Conservation (phyloP, 2,113 vertebrate species). For the Ictalurus furcatus region DNA sequence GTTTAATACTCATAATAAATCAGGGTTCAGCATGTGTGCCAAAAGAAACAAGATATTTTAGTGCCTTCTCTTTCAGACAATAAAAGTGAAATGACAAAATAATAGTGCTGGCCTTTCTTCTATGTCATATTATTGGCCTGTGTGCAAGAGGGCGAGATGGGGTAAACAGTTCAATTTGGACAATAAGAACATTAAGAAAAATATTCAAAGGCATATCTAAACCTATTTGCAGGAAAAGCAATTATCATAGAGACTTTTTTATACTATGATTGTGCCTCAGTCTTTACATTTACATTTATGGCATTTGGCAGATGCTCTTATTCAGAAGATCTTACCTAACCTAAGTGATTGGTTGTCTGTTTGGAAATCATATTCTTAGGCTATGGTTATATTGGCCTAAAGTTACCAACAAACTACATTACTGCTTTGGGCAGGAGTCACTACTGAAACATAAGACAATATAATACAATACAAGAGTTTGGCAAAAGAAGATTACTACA, state of each 20-base stretch:
- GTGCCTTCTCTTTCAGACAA: conserved; percentile 10
- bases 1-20: conserved; percentile 36
- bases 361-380: neutral
- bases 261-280: neutral
- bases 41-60: conserved; percentile 29
- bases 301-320: neutral
- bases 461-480: neutral
- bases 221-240: neutral
- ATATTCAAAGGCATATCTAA: conserved; percentile 8
- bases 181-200: conserved; percentile 17
- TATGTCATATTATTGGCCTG: conserved; percentile 4
- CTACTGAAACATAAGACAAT: neutral
- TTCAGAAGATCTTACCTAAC: neutral
- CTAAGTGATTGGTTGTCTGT: neutral
- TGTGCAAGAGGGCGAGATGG: neutral
- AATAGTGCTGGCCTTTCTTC: conserved; percentile 20
- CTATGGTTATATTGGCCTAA: neutral
- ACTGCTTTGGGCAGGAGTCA: neutral
- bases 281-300: neutral
- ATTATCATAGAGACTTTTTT: neutral
- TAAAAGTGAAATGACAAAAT: conserved; percentile 33
- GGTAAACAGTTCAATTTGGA: neutral
- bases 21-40: conserved; percentile 10
- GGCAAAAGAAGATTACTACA: neutral
- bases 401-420: neutral